Percentiles rank a stretch among this genome's conserved stretches.
These are phyloP conservation scores for Galerucella nymphaeae DNA, from an alignment of 2,888 invertebrate species.

Conservation along the genomic window DNA sequence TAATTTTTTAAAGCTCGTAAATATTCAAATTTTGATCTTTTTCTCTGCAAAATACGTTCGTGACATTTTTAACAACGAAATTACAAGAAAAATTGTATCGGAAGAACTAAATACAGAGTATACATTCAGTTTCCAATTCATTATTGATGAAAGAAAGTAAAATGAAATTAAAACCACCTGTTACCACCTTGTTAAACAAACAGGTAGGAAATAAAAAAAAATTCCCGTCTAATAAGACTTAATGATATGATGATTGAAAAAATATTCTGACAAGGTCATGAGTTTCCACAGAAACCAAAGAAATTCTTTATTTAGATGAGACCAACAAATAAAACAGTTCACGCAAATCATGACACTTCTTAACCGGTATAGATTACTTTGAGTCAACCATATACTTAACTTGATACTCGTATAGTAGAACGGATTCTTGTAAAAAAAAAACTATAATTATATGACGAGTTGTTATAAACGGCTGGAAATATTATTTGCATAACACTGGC, in stretches of 20 bases:
- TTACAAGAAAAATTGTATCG: too few relatives aligned
- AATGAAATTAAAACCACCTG: neutral
- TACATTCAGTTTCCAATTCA: neutral
- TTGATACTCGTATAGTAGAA: slow-evolving; percentile 1
- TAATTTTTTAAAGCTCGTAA: too few relatives aligned
- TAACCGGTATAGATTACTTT: slow-evolving; percentile 4
- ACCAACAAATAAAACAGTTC: slow-evolving; percentile 5
- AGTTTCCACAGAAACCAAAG: slow-evolving; percentile 3
- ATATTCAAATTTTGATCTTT: too few relatives aligned
- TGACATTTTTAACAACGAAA: too few relatives aligned
- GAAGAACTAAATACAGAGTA: too few relatives aligned
- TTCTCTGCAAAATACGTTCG: too few relatives aligned
- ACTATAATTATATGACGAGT: slow-evolving; percentile 6
- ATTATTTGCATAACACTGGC: slow-evolving; percentile 7
- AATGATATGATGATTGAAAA: neutral
- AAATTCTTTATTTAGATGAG: neutral
- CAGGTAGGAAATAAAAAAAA: neutral
- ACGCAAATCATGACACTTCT: slow-evolving; percentile 4
- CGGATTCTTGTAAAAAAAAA: slow-evolving; percentile 7
- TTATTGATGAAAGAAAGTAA: neutral
- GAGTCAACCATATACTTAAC: neutral
- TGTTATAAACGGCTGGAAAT: neutral
- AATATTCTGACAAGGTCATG: neutral
- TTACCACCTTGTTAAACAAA: neutral
- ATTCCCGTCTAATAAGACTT: neutral